phyloP scores from a whole-genome alignment of 2,888 invertebrate species.

The Ormyrus pomaceus region DNA sequence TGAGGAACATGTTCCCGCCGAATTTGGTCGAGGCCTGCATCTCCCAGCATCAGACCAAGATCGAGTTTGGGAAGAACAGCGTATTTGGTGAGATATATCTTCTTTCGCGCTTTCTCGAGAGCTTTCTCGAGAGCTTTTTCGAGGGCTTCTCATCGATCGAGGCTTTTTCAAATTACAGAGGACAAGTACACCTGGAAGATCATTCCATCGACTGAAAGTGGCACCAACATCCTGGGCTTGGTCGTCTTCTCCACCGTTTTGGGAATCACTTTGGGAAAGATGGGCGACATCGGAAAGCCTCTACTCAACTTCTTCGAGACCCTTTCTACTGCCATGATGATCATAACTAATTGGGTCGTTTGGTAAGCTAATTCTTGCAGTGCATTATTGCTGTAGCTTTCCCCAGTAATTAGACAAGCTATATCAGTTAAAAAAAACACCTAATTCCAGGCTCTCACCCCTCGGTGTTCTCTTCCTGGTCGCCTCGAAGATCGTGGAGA shows the following conservation, averaged over 20 bases:
- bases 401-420: no score
- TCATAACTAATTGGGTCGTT: slow-evolving; percentile 96
- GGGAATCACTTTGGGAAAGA: slow-evolving; percentile 92
- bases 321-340: slow-evolving; percentile 96
- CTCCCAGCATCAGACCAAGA: slow-evolving; percentile 79
- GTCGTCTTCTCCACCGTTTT: slow-evolving; percentile 91
- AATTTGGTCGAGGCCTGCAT: slow-evolving; percentile 93
- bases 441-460: slow-evolving; percentile 86
- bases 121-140: background rate
- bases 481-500: slow-evolving; percentile 93
- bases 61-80: slow-evolving; percentile 53
- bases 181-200: slow-evolving; percentile 80
- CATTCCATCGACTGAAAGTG: slow-evolving; percentile 82
- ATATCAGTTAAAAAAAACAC: background rate
- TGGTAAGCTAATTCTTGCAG: slow-evolving; percentile 80
- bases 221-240: slow-evolving; percentile 90
- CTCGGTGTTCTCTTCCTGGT: slow-evolving; percentile 93
- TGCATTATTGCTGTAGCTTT: background rate
- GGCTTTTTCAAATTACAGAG: slow-evolving; percentile 45
- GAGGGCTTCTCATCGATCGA: background rate
- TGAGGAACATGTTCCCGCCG: slow-evolving; percentile 96
- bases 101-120: background rate
- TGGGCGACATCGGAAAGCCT: slow-evolving; percentile 89
- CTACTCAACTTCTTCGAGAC: slow-evolving; percentile 90
- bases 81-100: slow-evolving; percentile 52